These are phyloP conservation scores for Biston stratarius DNA, from an alignment of 2,888 invertebrate genomes.

Conservation along the genomic window DNA sequence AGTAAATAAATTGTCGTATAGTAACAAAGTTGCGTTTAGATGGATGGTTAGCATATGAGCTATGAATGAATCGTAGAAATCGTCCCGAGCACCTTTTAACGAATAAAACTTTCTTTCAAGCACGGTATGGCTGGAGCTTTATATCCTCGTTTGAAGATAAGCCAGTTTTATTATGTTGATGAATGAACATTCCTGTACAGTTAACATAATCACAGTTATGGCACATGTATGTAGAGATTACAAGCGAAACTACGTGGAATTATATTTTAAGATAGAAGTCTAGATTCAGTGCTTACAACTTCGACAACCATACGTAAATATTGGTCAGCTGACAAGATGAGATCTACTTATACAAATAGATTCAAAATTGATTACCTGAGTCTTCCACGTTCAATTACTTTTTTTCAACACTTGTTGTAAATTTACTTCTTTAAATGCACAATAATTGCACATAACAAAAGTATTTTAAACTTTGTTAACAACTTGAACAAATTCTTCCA, in stretches of 20 bases:
- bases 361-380: constrained; percentile 5
- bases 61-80: constrained; percentile 42
- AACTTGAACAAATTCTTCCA: not conserved
- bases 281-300: not conserved
- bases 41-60: constrained; percentile 6
- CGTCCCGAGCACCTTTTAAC: constrained; percentile 29
- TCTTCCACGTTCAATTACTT: constrained; percentile 1
- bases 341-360: not conserved
- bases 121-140: constrained; percentile 29
- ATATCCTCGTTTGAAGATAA: constrained; percentile 26
- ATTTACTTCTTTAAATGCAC: not conserved
- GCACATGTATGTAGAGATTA: constrained; percentile 2
- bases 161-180: constrained; percentile 26
- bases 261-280: constrained; percentile 8
- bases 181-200: constrained; percentile 26
- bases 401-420: not conserved
- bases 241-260: constrained; percentile 4
- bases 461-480: not conserved
- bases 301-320: not conserved
- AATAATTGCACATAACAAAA: not conserved
- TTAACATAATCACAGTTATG: constrained; percentile 1
- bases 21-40: constrained; percentile 19
- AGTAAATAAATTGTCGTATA: not conserved
- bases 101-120: constrained; percentile 39
- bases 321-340: constrained; percentile 3